A percentile compares a stretch with the other conserved stretches of the same genome.
Evolutionary conservation across 2,797 vertebrate genomes (phyloP).

Genomic region (Lacerta viridis): DNA sequence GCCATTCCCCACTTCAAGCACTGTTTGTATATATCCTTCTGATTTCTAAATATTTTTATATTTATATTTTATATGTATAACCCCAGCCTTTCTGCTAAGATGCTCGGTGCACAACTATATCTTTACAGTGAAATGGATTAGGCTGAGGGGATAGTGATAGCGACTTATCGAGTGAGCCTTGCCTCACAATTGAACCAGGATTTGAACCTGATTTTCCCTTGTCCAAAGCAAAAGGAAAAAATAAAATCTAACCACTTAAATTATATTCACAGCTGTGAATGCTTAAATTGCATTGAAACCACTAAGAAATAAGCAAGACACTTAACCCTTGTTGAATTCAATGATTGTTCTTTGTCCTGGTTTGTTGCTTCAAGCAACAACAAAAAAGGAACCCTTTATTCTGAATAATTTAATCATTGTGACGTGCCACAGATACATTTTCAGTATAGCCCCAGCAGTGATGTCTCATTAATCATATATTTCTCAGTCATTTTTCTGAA

Average conservation of each 20-base stretch:
- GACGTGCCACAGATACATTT: neutral
- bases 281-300: neutral
- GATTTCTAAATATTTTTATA: too few relatives aligned
- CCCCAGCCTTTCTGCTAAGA: neutral
- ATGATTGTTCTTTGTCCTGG: neutral
- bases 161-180: neutral
- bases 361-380: slow-evolving; percentile 6
- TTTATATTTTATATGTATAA: too few relatives aligned
- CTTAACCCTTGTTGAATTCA: neutral
- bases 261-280: neutral
- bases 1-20: neutral
- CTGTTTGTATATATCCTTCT: neutral
- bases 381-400: neutral
- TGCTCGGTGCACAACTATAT: neutral
- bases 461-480: slow-evolving; percentile 6
- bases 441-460: neutral
- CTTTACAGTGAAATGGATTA: neutral
- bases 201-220: neutral
- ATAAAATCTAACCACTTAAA: neutral
- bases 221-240: neutral
- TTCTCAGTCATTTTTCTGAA: slow-evolving; percentile 8
- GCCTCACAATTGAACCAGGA: neutral
- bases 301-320: neutral
- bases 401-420: neutral
- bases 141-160: neutral